Evolutionary conservation across 2,113 vertebrate species (phyloP).

Genomic region (Bubo bubo): DNA sequence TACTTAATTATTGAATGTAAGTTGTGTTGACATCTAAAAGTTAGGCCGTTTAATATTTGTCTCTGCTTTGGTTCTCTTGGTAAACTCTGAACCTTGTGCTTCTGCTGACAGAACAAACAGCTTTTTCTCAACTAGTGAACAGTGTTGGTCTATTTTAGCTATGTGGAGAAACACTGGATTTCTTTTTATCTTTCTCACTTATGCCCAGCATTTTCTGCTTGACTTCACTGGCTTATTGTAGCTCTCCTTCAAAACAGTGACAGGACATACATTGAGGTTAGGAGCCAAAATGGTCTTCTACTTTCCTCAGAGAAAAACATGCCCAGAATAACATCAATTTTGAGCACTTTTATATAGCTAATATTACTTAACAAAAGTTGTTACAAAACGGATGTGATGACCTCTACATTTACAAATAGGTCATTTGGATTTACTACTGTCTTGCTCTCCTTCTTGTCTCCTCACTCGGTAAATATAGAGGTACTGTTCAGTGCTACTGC

Average conservation of each 20-base stretch:
- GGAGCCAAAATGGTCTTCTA: background rate
- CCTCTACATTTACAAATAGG: background rate
- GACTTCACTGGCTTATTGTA: slow-evolving; percentile 5
- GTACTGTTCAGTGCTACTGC: background rate
- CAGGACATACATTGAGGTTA: background rate
- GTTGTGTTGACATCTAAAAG: background rate
- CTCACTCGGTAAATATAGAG: background rate
- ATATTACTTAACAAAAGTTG: slow-evolving; percentile 13
- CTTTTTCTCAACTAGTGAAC: background rate
- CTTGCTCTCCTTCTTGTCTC: background rate
- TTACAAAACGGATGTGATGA: background rate
- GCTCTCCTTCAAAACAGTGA: slow-evolving; percentile 10
- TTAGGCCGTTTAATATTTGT: background rate
- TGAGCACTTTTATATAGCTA: background rate
- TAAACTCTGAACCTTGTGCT: background rate
- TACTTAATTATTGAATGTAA: background rate
- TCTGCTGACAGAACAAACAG: background rate
- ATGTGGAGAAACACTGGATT: background rate
- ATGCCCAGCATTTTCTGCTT: slow-evolving; percentile 14
- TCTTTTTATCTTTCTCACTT: slow-evolving; percentile 18
- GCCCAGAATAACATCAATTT: background rate
- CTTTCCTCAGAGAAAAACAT: slow-evolving; percentile 12
- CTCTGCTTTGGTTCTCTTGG: background rate
- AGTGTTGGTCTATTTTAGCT: background rate
- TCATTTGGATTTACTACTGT: slow-evolving; percentile 6